These are phyloP conservation scores for Habroteleia sp. DNA, from an alignment of 2,888 invertebrate species.

Conservation along the genomic window DNA sequence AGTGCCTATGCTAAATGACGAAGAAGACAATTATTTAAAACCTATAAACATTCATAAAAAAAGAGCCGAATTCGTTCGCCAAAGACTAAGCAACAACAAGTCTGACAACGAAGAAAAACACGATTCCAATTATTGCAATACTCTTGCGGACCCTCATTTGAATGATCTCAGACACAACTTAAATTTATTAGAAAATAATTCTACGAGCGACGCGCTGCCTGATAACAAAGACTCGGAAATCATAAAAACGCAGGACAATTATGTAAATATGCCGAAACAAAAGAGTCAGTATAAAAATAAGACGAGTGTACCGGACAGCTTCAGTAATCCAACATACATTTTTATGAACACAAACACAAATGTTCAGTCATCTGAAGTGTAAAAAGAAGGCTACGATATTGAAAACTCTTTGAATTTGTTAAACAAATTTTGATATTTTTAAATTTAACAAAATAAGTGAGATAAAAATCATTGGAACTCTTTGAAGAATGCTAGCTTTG, in stretches of 20 bases:
- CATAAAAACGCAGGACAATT: conserved; percentile 81
- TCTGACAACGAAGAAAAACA: conserved; percentile 50
- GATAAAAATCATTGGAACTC: too few species aligned
- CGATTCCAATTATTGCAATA: conserved; percentile 75
- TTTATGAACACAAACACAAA: conserved; percentile 69
- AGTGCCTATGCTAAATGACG: conserved; percentile 75
- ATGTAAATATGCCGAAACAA: conserved; percentile 83
- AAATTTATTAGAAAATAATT: conserved; percentile 5
- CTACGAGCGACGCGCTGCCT: conserved; percentile 69
- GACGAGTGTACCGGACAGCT: conserved; percentile 70
- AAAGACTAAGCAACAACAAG: conserved; percentile 68
- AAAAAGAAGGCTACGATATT: too few species aligned
- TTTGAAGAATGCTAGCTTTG: too few species aligned
- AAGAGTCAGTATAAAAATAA: conserved; percentile 78
- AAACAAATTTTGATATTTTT: too few species aligned
- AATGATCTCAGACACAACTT: conserved; percentile 66
- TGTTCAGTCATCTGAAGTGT: conserved; percentile 42
- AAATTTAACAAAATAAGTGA: too few species aligned
- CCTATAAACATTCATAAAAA: conserved; percentile 77
- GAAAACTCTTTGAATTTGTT: too few species aligned
- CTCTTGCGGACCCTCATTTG: conserved; percentile 69
- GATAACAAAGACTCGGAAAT: conserved; percentile 69
- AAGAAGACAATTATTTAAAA: conserved; percentile 77
- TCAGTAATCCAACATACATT: conserved; percentile 80
- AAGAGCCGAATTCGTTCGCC: conserved; percentile 75